Conservation (phyloP, 2,113 vertebrate genomes). For the Lepisosteus oculatus region DNA sequence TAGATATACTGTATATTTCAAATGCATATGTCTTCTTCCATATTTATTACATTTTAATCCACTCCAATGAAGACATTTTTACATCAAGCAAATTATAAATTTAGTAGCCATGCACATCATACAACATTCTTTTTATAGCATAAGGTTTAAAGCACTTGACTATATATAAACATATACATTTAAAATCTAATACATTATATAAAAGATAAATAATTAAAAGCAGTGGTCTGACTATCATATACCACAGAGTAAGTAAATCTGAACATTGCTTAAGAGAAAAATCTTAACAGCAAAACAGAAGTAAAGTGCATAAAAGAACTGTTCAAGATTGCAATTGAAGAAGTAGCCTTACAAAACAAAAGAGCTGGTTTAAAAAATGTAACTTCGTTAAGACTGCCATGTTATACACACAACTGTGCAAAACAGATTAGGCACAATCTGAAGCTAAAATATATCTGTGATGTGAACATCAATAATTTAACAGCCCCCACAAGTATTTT, state of each 20-base stretch:
- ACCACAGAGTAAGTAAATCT: slow-evolving; percentile 39
- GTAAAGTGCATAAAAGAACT: slow-evolving; percentile 63
- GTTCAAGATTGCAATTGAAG: slow-evolving; percentile 40
- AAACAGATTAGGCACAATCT: too few species aligned
- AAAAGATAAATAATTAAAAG: slow-evolving; percentile 60
- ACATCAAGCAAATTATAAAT: slow-evolving; percentile 57
- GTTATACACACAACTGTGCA: too few species aligned
- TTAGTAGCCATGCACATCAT: slow-evolving; percentile 67
- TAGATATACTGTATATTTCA: slow-evolving; percentile 33
- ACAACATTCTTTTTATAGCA: slow-evolving; percentile 56
- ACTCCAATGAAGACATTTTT: slow-evolving; percentile 60
- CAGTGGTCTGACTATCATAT: slow-evolving; percentile 49
- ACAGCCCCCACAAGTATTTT: too few species aligned
- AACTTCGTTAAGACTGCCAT: not conserved
- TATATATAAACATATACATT: slow-evolving; percentile 41
- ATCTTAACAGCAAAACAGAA: slow-evolving; percentile 52
- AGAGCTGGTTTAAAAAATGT: slow-evolving; percentile 13
- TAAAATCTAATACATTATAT: slow-evolving; percentile 49
- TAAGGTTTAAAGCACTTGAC: slow-evolving; percentile 27
- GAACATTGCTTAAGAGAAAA: slow-evolving; percentile 44
- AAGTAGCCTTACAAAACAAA: slow-evolving; percentile 45
- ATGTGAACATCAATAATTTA: too few species aligned
- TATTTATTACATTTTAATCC: slow-evolving; percentile 21
- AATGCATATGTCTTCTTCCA: not conserved
- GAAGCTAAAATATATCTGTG: too few species aligned